Base-by-base conservation (phyloP, 2,113 vertebrate species). In the Silurus asotus region DNA sequence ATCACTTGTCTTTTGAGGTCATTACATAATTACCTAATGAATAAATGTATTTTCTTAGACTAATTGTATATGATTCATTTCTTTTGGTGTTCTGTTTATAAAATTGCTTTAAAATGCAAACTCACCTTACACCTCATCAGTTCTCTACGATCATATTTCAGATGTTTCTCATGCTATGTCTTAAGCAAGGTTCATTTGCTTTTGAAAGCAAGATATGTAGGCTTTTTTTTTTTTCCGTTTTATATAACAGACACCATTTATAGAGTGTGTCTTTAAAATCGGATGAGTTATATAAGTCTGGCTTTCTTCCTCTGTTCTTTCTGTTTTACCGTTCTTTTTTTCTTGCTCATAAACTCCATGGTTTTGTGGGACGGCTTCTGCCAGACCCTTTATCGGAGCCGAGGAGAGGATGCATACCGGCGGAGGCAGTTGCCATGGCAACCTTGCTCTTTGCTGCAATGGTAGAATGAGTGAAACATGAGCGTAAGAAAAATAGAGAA, bases 341-440 rank as follows among this genome's bases (percentile, higher is more conserved):
- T 84, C 25, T 83, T 64, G 87, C 91, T 85, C 89, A 92, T 90
- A 86, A 92, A 92, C 77, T 88, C 69, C 6, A 59, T 70, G 81
- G 81, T 90, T 89, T 91, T 90, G 86, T 62, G 83, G 91, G 91
- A 91, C 84, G 58, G 84, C 59, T 49, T 74, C 87, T 51, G 84
- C 89, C 87, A 88, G 84, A 87, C 82, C 88, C 87, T 86, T 87
- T 80, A 83, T 83, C 89, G 75, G 82, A 83, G 74, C 70, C 61
- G 88, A 82, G 83, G 28, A 83, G 84, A 86, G 84, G 84, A 87
- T 87, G 90, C 82, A 85, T 91, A 88, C 92, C 89, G 86, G 84
- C 86, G 92, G 94, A 93, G 87, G 90, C 88, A 91, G 93, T 95
- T 94, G 87, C 94, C 92, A 93, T 95, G 92, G 94, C 85, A 93